Evolutionary conservation across 2,797 vertebrate species (phyloP).

Genomic region (Trachops cirrhosus): DNA sequence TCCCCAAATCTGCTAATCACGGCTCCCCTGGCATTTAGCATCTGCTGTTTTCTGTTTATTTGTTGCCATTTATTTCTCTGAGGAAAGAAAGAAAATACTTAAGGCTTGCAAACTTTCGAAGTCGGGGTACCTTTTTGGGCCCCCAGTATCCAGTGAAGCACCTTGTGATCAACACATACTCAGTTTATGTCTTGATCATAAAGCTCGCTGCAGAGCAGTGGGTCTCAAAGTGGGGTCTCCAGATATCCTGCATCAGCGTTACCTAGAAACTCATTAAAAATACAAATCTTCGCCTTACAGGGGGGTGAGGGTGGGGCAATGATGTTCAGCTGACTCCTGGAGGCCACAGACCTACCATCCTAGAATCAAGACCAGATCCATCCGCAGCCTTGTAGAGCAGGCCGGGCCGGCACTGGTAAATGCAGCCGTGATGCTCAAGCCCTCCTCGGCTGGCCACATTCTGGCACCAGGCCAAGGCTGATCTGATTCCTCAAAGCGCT

Average conservation of each 20-base stretch:
- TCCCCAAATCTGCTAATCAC: background rate
- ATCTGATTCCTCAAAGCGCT: background rate
- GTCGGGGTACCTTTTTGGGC: background rate
- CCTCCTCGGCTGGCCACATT: background rate
- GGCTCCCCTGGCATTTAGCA: background rate
- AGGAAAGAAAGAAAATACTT: background rate
- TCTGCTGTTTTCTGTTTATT: background rate
- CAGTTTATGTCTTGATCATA: background rate
- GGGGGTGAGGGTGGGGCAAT: background rate
- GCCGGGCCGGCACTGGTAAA: accelerated
- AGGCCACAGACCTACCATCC: background rate
- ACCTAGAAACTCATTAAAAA: background rate
- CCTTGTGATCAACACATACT: background rate
- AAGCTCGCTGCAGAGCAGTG: background rate
- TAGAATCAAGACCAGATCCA: background rate
- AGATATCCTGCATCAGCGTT: background rate
- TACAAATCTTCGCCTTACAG: too few relatives aligned
- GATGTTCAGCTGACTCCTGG: background rate
- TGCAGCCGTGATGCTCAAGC: background rate
- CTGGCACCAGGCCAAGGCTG: background rate
- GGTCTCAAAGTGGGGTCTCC: background rate
- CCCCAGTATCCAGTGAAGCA: background rate
- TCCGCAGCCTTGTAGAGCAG: background rate
- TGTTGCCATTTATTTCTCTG: background rate
- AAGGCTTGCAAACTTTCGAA: background rate